Evolutionary conservation across 1,140 invertebrate species (phyloP), one percentile per base, ranked within the genome.

Genomic region (Fopius arisanus): DNA sequence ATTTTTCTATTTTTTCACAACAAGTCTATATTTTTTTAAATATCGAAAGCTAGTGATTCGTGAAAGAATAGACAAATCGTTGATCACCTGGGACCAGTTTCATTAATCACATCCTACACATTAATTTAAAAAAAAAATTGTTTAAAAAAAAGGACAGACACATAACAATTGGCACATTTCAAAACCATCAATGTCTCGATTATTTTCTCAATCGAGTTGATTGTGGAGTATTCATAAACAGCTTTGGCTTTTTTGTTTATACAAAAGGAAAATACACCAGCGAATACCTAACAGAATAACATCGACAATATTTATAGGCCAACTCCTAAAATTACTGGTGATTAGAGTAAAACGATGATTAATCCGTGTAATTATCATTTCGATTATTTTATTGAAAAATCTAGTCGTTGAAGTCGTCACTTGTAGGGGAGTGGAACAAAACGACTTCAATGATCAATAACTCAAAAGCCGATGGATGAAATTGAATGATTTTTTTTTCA

Each of bases 61-160:
- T 31, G 28, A 70, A 59, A 59, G 16, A 16, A 59, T 59, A 10
- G 31, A 70, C 40, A 23, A 28, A 40, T 54, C 33, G 19, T 74
- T 28, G n/a, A n/a, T 28, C 68, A 67, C 70, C 83, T 87, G 84
- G 84, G 84, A 86, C 83, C 75, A 83, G 81, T 83, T 86, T 86
- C 82, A 72, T 62, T 14, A 65, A 33, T 33, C 23, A 33, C 16
- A 9, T 31, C n/a, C 28, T 33, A 65, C 62, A 65, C 29, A 33
- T 75, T 76, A 37, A 76, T 29, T 67, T 21, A 37, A 16, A 33
- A 71, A 78, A 78, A 23, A 70, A 72, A 33, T 23, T 78, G 63
- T 79, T 79, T 37, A 78, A 79, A 80, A 72, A 71, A 79, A 85
- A 77, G 84, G 84, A 87, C 82, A 87, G 82, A 85, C 84, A 87